Base-by-base conservation (phyloP, 2,797 vertebrate species). In the Meda fulgida region DNA sequence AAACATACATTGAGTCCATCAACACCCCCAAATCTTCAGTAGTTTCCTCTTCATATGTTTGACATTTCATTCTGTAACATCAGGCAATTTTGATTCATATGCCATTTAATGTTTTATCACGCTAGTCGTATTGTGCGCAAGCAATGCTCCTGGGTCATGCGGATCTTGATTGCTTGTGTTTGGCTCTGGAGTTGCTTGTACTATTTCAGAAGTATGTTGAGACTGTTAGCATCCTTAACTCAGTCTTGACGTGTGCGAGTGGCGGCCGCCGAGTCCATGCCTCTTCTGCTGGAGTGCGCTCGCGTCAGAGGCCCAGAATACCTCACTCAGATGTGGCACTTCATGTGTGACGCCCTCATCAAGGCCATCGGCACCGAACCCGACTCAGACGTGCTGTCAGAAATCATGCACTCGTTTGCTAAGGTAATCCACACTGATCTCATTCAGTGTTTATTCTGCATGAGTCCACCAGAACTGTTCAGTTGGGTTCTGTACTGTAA, bases 301-400 rank as follows among this genome's bases (percentile, higher is more conserved):
- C 92, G 96, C 72, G 98, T 99, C 1, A 95, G 97, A 43, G 98
- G 98, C 0, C 97, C 97, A 0, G 98, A 99, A 73, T 99, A 99
- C 83, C 97, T 99, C 84, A 97, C 98, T 0, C 97, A 99, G 93
- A 99, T 99, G 98, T 99, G 98, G 98, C 97, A 97, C 92, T 99
- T 99, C 91, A 99, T 99, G 98, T 99, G 98, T 53, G 98, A 99
- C 51, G 97, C 98, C 0, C 96, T 99, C 79, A 99, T 99, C 93
- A 99, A 99, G 93, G 95, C 98, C 84, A 99, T 99, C 55, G 98
- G 98, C 75, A 99, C 98, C 0, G 98, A 99, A 85, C 98, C 98
- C 0, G 98, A 99, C 90, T 97, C 98, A 0, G 98, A 99, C 40
- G 98, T 99, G 88, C 95, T 99, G 51, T 99, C 98, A 0, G 98